Base-by-base conservation (phyloP, 23 tunicate species). In the Clavelina lepadiformis region DNA sequence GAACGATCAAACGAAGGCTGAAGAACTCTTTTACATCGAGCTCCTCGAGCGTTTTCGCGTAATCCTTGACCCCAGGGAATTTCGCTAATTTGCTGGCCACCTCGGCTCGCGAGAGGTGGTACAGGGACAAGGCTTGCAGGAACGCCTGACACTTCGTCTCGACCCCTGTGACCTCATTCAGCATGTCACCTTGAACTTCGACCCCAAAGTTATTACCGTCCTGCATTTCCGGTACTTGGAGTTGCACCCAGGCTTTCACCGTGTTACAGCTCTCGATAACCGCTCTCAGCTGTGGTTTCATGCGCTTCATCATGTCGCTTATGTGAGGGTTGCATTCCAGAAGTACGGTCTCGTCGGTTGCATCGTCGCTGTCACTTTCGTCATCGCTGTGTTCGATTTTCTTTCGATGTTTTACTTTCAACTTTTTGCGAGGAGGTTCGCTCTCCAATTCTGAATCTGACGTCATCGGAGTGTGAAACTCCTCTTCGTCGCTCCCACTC, bases 121-220 rank as follows among this genome's bases (percentile, higher is more conserved):
- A 91, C 37, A 82, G 52, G 20, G 92, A 77, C 24, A 91, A 32
- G 1, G 91, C 66, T 55, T 91, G 77, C 73, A 91, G 59, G 29
- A 72, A 78, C 0, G 85, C 72, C 28, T 46, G 50, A 24, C 81
- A 33, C 8, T 77, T 82, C 18, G 60, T 60, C 51, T 91, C 98
- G 5, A 83, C 88, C 25, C 80, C 49, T 29, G 74, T 53, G 3
- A 91, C 85, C 26, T 82, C 86, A 29, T 67, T 88, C 28, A 91
- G 74, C 59, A 83, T 77, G 62, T 91, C 98, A 23, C 83, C 74
- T 72, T 82, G 98, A 15, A 91, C 98, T 56, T 77, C 81, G 38
- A 91, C 98, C 4, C 98, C 98, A 50, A 91, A 91, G 73, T 91
- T 91, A 69, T 91, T 91, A 0, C 98, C 98, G 56, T 91, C 98